Conservation (phyloP, 2,888 invertebrate genomes). For the Pyrrhia umbra region DNA sequence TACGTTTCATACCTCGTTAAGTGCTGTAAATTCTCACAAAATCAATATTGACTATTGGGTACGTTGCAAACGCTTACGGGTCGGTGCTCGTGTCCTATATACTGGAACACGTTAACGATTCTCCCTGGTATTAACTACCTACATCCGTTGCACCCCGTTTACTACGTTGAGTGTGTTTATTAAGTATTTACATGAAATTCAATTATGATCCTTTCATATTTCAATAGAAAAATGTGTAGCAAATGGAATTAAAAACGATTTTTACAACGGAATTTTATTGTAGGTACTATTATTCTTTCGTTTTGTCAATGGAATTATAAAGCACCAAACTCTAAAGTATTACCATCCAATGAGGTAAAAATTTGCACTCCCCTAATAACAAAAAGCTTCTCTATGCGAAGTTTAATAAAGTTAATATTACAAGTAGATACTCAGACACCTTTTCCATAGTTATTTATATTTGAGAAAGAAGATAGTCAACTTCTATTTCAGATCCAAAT, state of each 20-base stretch:
- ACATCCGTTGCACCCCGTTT: slow-evolving; percentile 22
- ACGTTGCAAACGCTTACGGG: slow-evolving; percentile 69
- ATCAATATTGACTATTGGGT: slow-evolving; percentile 78
- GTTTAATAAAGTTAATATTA: no score
- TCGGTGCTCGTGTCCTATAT: slow-evolving; percentile 76
- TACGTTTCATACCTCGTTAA: slow-evolving; percentile 36
- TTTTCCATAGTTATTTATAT: no score
- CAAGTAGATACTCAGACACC: no score
- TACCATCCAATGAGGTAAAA: no score
- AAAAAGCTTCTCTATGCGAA: no score
- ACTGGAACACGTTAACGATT: slow-evolving; percentile 47
- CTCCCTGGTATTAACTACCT: slow-evolving; percentile 42
- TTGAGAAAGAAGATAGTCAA: no score
- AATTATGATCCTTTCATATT: neutral
- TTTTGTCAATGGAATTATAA: no score
- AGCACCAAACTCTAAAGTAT: no score
- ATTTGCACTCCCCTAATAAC: no score
- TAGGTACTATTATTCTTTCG: no score
- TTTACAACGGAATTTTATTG: no score
- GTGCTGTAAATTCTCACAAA: slow-evolving; percentile 63
- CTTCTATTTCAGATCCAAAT: no score
- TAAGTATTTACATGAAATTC: slow-evolving; percentile 1
- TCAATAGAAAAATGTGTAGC: neutral
- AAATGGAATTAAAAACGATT: neutral
- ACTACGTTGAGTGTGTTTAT: neutral